Evolutionary conservation across 2,797 vertebrate species (phyloP).

Genomic region (Sebastes minor): DNA sequence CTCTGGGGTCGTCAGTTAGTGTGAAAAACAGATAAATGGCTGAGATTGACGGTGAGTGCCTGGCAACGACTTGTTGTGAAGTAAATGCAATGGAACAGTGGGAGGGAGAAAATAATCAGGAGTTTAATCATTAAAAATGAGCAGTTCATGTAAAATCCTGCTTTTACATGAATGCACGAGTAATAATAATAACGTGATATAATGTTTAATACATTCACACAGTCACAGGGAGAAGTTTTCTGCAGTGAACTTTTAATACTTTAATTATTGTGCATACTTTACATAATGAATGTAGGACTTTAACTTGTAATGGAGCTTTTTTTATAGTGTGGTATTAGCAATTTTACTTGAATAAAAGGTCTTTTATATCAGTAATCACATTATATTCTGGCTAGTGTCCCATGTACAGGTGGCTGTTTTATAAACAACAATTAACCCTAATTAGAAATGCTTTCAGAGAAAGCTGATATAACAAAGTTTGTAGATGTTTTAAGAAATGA

Average conservation of each 20-base stretch:
- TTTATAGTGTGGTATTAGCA: not conserved
- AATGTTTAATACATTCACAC: not conserved
- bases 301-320: not conserved
- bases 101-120: no score
- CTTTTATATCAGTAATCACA: not conserved
- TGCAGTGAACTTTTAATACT: not conserved
- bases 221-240: no score
- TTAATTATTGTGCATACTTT: not conserved
- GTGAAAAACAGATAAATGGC: no score
- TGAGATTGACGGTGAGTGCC: no score
- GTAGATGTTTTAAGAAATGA: not conserved
- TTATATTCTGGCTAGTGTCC: not conserved
- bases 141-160: not conserved
- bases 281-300: no score
- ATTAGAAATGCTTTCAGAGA: not conserved
- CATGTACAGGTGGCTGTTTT: not conserved
- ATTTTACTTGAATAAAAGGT: not conserved
- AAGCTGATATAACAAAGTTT: not conserved
- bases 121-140: no score
- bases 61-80: no score
- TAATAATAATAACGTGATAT: not conserved
- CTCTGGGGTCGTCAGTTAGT: no score
- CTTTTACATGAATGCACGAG: not conserved
- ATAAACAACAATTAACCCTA: not conserved
- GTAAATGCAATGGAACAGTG: no score